These are phyloP conservation scores for Apodemia mormo DNA, from an alignment of 2,888 invertebrate species.

Conservation along the genomic window DNA sequence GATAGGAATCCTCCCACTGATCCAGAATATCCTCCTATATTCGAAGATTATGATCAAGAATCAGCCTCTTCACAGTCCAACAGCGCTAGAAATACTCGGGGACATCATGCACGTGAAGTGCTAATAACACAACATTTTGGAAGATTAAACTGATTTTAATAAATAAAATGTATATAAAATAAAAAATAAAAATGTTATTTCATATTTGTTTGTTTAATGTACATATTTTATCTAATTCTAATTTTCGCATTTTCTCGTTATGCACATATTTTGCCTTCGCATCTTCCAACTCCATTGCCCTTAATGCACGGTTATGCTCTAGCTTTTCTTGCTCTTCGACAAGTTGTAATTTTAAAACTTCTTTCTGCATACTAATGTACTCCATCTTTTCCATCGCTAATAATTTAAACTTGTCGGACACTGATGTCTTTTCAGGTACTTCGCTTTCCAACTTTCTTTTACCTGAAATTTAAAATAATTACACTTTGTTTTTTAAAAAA, in stretches of 20 bases:
- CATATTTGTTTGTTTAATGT: background rate
- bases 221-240: background rate
- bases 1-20: background rate
- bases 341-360: background rate
- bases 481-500: background rate
- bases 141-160: background rate
- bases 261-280: constrained; percentile 1
- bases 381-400: background rate
- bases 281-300: background rate
- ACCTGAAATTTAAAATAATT: background rate
- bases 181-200: too few species aligned
- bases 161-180: background rate
- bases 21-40: background rate
- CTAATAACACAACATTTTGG: background rate
- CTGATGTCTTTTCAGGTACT: background rate
- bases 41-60: background rate
- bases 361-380: background rate
- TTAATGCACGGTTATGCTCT: background rate
- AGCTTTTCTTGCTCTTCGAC: background rate
- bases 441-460: background rate
- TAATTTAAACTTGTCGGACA: background rate
- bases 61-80: background rate
- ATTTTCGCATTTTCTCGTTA: background rate
- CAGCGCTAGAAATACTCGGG: background rate
- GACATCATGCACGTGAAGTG: background rate